phyloP scores from a whole-genome alignment of 53 echinoderm and acorn worm genomes.

The Holothuria scabra region DNA sequence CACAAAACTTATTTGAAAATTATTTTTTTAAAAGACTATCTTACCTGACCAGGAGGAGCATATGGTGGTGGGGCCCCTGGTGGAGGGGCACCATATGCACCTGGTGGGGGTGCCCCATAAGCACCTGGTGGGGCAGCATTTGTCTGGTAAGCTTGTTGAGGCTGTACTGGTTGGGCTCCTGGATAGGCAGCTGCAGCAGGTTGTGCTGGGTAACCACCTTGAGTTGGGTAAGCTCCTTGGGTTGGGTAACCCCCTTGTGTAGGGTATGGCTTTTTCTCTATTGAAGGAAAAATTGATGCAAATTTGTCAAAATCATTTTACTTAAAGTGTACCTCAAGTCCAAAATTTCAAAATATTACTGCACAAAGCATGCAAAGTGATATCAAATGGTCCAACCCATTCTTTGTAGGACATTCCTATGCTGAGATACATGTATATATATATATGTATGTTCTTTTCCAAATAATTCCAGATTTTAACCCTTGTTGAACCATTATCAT shows the following conservation, averaged over 20 bases:
- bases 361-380: too few relatives aligned
- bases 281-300: background rate
- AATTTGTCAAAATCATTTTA: background rate
- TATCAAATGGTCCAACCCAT: too few relatives aligned
- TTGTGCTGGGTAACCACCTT: slow-evolving; percentile 44
- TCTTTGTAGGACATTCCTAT: too few relatives aligned
- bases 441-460: too few relatives aligned
- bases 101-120: background rate
- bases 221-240: slow-evolving; percentile 53
- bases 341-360: too few relatives aligned
- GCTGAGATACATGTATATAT: too few relatives aligned
- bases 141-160: slow-evolving; percentile 28
- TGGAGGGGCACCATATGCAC: slow-evolving; percentile 52
- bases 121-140: slow-evolving; percentile 24
- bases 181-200: slow-evolving; percentile 27
- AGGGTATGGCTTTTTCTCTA: slow-evolving; percentile 58
- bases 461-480: too few relatives aligned
- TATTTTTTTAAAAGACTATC: background rate
- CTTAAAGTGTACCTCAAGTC: too few relatives aligned
- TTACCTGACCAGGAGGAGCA: slow-evolving; percentile 42
- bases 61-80: slow-evolving; percentile 72
- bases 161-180: slow-evolving; percentile 37
- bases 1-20: too few relatives aligned
- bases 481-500: too few relatives aligned
- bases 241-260: slow-evolving; percentile 45